Conservation (phyloP, 2,113 vertebrate species). For the Apteryx owenii region DNA sequence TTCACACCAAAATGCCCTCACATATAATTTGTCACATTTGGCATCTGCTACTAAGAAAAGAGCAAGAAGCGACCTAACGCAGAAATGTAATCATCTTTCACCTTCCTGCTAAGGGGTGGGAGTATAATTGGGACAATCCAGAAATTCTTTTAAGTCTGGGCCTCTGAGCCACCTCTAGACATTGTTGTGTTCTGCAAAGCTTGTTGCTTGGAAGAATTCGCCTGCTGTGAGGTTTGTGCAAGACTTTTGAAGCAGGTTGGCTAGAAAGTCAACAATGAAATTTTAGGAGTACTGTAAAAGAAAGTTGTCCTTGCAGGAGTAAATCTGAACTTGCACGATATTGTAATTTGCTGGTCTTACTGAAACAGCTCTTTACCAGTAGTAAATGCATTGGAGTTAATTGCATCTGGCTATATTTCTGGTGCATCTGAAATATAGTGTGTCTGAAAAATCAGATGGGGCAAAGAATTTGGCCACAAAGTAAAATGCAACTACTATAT, state of each 20-base stretch:
- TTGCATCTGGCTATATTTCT: not conserved
- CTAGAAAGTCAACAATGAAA: not conserved
- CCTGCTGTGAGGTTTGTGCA: not conserved
- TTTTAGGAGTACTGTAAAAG: not conserved
- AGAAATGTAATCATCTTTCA: slow-evolving; percentile 78
- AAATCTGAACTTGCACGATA: not conserved
- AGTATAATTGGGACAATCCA: not conserved
- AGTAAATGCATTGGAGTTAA: too few relatives aligned
- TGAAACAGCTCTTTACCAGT: not conserved
- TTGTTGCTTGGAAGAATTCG: not conserved
- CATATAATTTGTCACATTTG: slow-evolving; percentile 73
- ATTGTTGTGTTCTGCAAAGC: not conserved
- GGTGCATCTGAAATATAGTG: not conserved
- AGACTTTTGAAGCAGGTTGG: slow-evolving; percentile 54
- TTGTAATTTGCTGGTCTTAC: not conserved
- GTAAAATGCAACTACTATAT: not conserved
- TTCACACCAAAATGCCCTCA: slow-evolving; percentile 59
- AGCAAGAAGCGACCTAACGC: slow-evolving; percentile 57
- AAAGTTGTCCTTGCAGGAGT: not conserved
- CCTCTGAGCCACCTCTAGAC: slow-evolving; percentile 30
- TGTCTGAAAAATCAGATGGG: not conserved
- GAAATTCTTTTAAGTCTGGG: slow-evolving; percentile 27
- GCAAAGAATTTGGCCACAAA: not conserved
- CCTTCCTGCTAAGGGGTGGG: slow-evolving; percentile 61
- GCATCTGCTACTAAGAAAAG: slow-evolving; percentile 61